A percentile compares a stretch with the other conserved stretches of the same genome.
phyloP scores from a whole-genome alignment of 2,888 invertebrate genomes.

The Platerodrilus igneus region DNA sequence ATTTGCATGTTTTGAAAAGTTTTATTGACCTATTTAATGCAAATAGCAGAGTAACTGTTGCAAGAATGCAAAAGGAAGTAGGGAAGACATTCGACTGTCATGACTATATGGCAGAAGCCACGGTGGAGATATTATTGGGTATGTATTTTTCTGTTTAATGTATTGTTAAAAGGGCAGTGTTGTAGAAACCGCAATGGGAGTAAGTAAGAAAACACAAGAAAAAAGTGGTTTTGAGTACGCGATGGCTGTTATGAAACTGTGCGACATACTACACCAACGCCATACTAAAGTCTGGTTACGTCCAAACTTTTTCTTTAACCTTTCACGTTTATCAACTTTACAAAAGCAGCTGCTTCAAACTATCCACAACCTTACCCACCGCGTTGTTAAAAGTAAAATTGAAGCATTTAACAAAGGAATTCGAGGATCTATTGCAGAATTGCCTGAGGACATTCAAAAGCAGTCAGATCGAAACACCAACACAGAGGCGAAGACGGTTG shows the following conservation, averaged over 20 bases:
- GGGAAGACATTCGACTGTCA: slow-evolving; percentile 72
- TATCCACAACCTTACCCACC: slow-evolving; percentile 76
- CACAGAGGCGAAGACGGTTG: slow-evolving; percentile 48
- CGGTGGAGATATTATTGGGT: slow-evolving; percentile 74
- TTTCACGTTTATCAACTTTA: slow-evolving; percentile 68
- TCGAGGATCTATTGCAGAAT: slow-evolving; percentile 44
- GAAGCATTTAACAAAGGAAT: slow-evolving; percentile 54
- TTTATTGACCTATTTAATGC: slow-evolving; percentile 82
- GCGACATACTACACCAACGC: slow-evolving; percentile 76
- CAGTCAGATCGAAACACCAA: slow-evolving; percentile 30
- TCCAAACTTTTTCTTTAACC: slow-evolving; percentile 71
- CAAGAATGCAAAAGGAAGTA: slow-evolving; percentile 64
- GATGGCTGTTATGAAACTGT: slow-evolving; percentile 87
- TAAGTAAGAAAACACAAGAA: slow-evolving; percentile 75
- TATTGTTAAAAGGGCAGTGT: background rate
- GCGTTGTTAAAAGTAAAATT: slow-evolving; percentile 62
- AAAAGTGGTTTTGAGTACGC: slow-evolving; percentile 80
- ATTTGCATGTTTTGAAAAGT: slow-evolving; percentile 79
- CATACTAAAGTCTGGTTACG: slow-evolving; percentile 76
- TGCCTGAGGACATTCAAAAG: slow-evolving; percentile 41
- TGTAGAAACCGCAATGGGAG: slow-evolving; percentile 82
- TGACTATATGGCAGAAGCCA: slow-evolving; percentile 80
- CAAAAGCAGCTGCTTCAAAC: slow-evolving; percentile 70
- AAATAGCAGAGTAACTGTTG: slow-evolving; percentile 71
- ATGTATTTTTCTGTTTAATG: slow-evolving; percentile 43